Evolutionary conservation across 1,140 invertebrate species (phyloP), one percentile per base, ranked within the genome.

Genomic region (Bacillus rossius): DNA sequence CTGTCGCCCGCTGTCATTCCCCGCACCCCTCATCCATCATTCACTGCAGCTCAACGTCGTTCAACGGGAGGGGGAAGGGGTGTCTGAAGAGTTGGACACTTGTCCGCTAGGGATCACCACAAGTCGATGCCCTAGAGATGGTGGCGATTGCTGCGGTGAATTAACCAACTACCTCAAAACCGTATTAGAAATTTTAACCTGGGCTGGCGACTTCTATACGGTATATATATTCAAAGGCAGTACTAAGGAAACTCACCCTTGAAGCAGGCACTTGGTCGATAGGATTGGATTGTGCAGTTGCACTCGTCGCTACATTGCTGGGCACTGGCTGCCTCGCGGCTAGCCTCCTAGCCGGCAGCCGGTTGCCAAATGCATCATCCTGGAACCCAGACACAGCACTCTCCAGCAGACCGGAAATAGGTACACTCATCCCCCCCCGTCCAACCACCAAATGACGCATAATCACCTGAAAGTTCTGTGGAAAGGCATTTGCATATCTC

Each of bases 401-500:
- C 1, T 17, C 25, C 5, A 50, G 26, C 48, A 25, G 1, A 29
- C 2, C 16, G 20, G 5, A 48, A 48, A 29, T 14, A 19, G 2
- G 1, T 50, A 19, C 1, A 13, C 13, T 8, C 37, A 17, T n/a
- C 42, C 7, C 42, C 14, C 16, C 42, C 7, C 34, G 37, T 50
- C 34, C 37, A 8, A 22, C 4, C 8, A 29, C 8, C 19, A 8
- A 3, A 17, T 26, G 16, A 23, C 5, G 3, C 19, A 50, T 29
- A 42, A 14, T 72, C 56, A 78, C 77, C 74, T 79, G 76, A 75
- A 74, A 76, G 75, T 76, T 79, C 77, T 79, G 76, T 79, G 77
- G 75, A 76, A 79, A 79, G 78, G 77, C 78, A 80, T 79, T 77
- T 75, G 73, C 76, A 34, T 7, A 34, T 78, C 78, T 75, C 70